Evolutionary conservation across 2,888 invertebrate genomes (phyloP).

Genomic region (Nephrotoma appendiculata): DNA sequence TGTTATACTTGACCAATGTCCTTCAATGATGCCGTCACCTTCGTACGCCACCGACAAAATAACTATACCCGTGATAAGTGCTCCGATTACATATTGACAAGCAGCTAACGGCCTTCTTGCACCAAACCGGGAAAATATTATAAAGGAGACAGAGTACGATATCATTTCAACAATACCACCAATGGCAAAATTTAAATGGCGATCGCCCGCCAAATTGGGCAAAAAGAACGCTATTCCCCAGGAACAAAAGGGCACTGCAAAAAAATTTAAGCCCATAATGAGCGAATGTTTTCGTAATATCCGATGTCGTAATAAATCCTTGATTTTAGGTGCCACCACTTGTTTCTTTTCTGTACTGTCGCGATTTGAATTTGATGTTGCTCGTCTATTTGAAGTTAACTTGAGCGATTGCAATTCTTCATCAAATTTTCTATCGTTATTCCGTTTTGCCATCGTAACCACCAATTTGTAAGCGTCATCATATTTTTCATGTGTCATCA

Average conservation of each 20-base stretch:
- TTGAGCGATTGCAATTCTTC: conserved; percentile 12
- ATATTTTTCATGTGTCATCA: conserved; percentile 23
- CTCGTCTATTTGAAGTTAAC: not conserved
- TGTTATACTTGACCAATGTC: not conserved
- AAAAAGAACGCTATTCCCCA: conserved; percentile 30
- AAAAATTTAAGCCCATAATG: conserved; percentile 22
- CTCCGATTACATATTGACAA: conserved; percentile 29
- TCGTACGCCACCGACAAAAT: conserved; percentile 5
- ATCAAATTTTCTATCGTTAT: conserved; percentile 14
- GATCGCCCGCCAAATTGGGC: conserved; percentile 30
- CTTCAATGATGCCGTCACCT: not conserved
- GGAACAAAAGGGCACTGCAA: conserved; percentile 32
- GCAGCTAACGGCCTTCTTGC: conserved; percentile 30
- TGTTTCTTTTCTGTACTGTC: not conserved
- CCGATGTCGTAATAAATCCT: conserved; percentile 10
- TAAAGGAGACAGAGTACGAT: conserved; percentile 29
- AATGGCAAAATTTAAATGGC: conserved; percentile 34
- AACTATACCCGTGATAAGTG: conserved; percentile 29
- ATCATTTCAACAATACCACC: conserved; percentile 34
- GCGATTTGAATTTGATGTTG: not conserved
- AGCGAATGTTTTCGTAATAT: conserved; percentile 15
- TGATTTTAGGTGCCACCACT: not conserved
- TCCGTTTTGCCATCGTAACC: conserved; percentile 23
- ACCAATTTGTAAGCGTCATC: conserved; percentile 25
- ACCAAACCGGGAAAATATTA: conserved; percentile 29